A percentile compares a stretch with the other conserved stretches of the same genome.
Evolutionary conservation across 2,113 vertebrate species (phyloP).

Genomic region (Corythoichthys haematopterus): DNA sequence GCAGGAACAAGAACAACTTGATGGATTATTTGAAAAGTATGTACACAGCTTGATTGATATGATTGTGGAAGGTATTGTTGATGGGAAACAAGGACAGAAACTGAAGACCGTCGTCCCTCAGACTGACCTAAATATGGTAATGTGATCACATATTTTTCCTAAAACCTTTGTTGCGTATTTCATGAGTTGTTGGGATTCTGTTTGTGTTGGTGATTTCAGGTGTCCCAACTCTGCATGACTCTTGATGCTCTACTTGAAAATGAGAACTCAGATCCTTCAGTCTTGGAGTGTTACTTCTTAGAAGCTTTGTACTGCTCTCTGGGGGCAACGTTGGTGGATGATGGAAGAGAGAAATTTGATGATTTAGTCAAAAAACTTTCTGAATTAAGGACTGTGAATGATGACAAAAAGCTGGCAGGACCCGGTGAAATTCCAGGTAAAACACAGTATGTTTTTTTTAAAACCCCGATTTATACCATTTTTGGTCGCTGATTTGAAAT

Average conservation of each 20-base stretch:
- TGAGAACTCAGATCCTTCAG: constrained; percentile 58
- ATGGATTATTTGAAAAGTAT: constrained; percentile 85
- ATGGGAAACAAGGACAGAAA: constrained; percentile 79
- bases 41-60: constrained; percentile 80
- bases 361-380: constrained; percentile 78
- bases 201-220: constrained; percentile 60
- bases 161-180: neutral
- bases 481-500: neutral
- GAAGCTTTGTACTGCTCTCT: constrained; percentile 91
- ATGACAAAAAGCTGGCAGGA: constrained; percentile 69
- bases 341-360: constrained; percentile 80
- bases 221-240: constrained; percentile 82
- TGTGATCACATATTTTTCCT: constrained; percentile 17
- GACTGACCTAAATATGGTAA: constrained; percentile 94
- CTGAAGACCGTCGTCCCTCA: constrained; percentile 87
- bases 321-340: constrained; percentile 80
- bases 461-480: neutral
- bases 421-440: constrained; percentile 89
- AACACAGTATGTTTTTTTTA: neutral
- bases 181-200: neutral
- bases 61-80: constrained; percentile 86
- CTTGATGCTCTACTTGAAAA: constrained; percentile 77
- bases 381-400: constrained; percentile 63
- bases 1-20: constrained; percentile 70
- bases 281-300: constrained; percentile 86